Evolutionary conservation across 1,140 invertebrate species (phyloP).

Genomic region (Caenorhabditis inopinata): DNA sequence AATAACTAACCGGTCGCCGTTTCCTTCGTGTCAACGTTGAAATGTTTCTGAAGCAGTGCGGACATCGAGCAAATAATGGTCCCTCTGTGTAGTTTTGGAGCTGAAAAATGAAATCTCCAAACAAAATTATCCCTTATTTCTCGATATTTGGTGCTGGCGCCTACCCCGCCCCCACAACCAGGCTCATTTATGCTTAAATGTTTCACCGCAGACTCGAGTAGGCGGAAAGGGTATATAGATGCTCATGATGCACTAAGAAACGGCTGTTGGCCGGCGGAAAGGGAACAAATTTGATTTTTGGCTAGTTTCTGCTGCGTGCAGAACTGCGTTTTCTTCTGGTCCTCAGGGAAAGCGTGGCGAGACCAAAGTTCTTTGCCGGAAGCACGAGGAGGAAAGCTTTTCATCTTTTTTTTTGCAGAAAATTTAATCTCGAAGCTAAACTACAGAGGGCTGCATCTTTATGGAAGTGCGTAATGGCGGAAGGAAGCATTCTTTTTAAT

Average conservation of each 20-base stretch:
- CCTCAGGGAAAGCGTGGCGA: background rate
- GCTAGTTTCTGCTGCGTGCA: background rate
- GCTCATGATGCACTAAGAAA: background rate
- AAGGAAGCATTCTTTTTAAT: too few relatives aligned
- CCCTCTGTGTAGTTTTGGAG: background rate
- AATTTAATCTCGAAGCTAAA: background rate
- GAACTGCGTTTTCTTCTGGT: background rate
- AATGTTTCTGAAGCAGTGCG: background rate
- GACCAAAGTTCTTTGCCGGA: constrained; percentile 6
- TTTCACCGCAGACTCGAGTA: background rate
- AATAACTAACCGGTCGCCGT: background rate
- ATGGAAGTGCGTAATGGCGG: too few relatives aligned
- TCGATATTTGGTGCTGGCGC: too few relatives aligned
- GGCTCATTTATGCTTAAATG: background rate
- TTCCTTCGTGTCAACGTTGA: background rate
- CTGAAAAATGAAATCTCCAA: background rate
- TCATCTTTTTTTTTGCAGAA: background rate
- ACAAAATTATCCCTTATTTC: background rate
- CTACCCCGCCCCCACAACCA: background rate
- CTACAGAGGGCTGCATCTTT: too few relatives aligned
- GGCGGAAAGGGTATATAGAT: background rate
- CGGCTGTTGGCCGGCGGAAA: background rate
- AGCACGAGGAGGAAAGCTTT: background rate
- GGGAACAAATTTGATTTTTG: constrained; percentile 26
- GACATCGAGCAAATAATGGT: background rate